A percentile compares a stretch with the other conserved stretches of the same genome.
phyloP scores from a whole-genome alignment of 2,113 vertebrate genomes.

The Gasterosteus aculeatus region DNA sequence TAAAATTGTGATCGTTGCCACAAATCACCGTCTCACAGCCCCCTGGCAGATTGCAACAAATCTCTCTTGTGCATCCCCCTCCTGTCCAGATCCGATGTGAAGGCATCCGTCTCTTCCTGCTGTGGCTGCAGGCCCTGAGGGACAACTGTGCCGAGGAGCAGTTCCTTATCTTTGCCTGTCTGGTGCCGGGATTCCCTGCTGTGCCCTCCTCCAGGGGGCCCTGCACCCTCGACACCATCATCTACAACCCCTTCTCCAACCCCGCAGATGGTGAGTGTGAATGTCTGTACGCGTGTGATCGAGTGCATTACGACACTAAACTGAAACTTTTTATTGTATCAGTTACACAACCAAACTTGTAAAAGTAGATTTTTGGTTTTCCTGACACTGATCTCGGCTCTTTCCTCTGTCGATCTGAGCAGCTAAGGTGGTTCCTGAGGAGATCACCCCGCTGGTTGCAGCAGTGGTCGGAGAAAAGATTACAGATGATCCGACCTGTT shows the following conservation, averaged over 20 bases:
- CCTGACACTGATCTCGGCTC: not conserved
- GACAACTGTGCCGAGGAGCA: conserved; percentile 95
- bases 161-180: conserved; percentile 93
- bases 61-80: conserved; percentile 1
- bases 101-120: conserved; percentile 95
- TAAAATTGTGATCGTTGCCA: not conserved
- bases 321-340: not conserved
- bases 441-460: conserved; percentile 93
- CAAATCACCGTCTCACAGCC: not conserved
- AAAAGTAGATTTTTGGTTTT: not conserved
- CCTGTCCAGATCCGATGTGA: conserved; percentile 91
- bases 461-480: conserved; percentile 90
- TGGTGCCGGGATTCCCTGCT: conserved; percentile 96
- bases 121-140: conserved; percentile 97
- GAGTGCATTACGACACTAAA: not conserved
- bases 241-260: conserved; percentile 86
- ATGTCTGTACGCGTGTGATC: not conserved
- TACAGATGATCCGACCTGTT: conserved; percentile 93
- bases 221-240: conserved; percentile 94
- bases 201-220: conserved; percentile 88
- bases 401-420: conserved; percentile 39
- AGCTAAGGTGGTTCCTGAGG: conserved; percentile 95
- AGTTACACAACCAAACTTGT: no score
- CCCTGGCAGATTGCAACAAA: not conserved
- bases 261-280: conserved; percentile 83